Conservation (phyloP, 2,797 vertebrate species). For the Falco peregrinus region DNA sequence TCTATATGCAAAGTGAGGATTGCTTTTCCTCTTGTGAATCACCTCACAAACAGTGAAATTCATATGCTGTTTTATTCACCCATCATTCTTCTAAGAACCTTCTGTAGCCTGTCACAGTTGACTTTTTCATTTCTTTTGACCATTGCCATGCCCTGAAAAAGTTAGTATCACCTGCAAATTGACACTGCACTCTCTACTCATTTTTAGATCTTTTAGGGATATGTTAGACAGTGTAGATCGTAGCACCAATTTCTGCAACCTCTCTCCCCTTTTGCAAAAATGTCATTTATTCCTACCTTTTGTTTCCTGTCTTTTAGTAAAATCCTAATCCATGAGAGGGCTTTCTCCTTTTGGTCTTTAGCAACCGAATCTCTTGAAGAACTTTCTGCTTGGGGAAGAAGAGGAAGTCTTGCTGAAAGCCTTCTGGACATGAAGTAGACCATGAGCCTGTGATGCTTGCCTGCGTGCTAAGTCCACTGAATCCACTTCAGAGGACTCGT, state of each 20-base stretch:
- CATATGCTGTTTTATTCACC: not conserved
- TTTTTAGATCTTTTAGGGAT: not conserved
- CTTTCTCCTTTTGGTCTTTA: not conserved
- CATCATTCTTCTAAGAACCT: not conserved
- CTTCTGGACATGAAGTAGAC: not conserved
- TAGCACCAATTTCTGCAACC: not conserved
- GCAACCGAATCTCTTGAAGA: not conserved
- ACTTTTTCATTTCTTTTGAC: not conserved
- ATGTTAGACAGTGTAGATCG: not conserved
- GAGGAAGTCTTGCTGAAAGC: not conserved
- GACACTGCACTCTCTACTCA: not conserved
- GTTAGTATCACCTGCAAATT: not conserved
- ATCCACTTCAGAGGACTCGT: not conserved
- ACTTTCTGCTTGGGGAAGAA: not conserved
- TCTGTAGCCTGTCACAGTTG: not conserved
- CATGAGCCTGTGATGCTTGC: not conserved
- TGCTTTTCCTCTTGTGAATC: not conserved
- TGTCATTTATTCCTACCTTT: not conserved
- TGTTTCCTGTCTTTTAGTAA: not conserved
- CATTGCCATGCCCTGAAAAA: not conserved
- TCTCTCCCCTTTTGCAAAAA: not conserved
- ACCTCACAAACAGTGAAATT: constrained; percentile 3
- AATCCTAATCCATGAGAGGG: not conserved
- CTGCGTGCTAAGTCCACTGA: not conserved
- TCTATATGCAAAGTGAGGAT: not conserved